phyloP scores from a whole-genome alignment of 2,797 vertebrate genomes.

The Avahi laniger region DNA sequence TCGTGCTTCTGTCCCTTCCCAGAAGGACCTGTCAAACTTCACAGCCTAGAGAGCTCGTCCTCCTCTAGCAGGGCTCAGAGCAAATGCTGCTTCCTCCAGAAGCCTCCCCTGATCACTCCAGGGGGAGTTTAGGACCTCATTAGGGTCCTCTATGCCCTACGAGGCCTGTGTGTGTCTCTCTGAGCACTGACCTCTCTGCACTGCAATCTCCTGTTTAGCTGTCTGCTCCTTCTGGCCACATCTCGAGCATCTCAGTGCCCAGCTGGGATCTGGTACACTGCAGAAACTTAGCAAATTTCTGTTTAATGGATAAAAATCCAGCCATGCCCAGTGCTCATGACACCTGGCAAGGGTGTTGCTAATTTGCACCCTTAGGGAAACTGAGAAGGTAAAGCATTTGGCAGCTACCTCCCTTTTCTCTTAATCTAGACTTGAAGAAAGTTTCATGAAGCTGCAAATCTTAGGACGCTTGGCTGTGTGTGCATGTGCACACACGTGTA shows the following conservation, averaged over 20 bases:
- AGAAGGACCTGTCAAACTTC: not conserved
- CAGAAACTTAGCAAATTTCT: not conserved
- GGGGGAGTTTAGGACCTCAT: too few species aligned
- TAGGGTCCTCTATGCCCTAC: not conserved
- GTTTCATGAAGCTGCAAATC: not conserved
- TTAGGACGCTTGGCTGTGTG: not conserved
- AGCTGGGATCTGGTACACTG: not conserved
- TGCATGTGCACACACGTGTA: not conserved
- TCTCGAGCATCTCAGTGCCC: not conserved
- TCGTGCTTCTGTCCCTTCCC: not conserved
- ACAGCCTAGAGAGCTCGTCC: not conserved
- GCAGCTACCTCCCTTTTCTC: not conserved
- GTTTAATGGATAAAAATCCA: not conserved
- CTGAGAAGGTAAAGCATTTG: not conserved
- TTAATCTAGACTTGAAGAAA: not conserved
- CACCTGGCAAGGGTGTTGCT: too few species aligned
- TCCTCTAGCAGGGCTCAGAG: not conserved
- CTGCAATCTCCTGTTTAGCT: not conserved
- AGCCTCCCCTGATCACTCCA: not conserved
- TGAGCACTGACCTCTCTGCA: too few species aligned
- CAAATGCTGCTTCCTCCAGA: not conserved
- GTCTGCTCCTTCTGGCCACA: not conserved
- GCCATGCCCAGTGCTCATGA: not conserved
- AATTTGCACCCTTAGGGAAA: not conserved
- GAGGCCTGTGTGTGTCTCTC: not conserved